Evolutionary conservation across 1,140 invertebrate genomes (phyloP), one percentile per base, ranked within the genome.

Genomic region (Eupeodes corollae): DNA sequence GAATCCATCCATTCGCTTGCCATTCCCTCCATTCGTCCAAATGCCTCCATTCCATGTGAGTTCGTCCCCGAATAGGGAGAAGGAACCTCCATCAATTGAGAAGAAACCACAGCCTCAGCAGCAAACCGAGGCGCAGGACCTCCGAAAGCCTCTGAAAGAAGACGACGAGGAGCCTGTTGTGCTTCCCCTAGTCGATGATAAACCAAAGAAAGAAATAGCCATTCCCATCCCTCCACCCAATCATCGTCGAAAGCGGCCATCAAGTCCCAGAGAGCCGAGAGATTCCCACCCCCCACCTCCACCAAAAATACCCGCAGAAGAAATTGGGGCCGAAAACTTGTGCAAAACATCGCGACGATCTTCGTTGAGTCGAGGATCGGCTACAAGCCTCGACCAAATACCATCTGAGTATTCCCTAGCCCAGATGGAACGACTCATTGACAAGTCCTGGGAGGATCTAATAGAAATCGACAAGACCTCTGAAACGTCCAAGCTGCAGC

Each of bases 371-470:
- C 52, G 63, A 0, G 57, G 56, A 1, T 15, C 43, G 10, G 19
- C 34, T 5, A 46, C 44, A 32, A 44, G 44, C 14, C 10, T 48
- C n/a, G 41, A 48, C 13, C 41, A 31, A 3, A 42, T 48, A 13
- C 52, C 13, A 1, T 51, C 52, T 2, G 61, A 64, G 19, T 63
- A 55, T 26, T 63, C 61, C 0, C 46, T 59, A 9, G 59, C 52
- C 5, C 62, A 65, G 41, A 65, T 66, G 57, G 63, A 66, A 46
- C 60, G 60, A 38, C 63, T 65, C 37, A 63, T 66, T 56, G 91
- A 96, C 63, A 96, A 94, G 68, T 91, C 91, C 1, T 95, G 91
- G 87, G 92, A 96, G 68, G 91, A 86, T 65, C 74, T 97, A 13
- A 98, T 98, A 67, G 94, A 98, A 75, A 84, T 96, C 16, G 64